Conservation (phyloP, 2,113 vertebrate genomes). For the Istiophorus platypterus region DNA sequence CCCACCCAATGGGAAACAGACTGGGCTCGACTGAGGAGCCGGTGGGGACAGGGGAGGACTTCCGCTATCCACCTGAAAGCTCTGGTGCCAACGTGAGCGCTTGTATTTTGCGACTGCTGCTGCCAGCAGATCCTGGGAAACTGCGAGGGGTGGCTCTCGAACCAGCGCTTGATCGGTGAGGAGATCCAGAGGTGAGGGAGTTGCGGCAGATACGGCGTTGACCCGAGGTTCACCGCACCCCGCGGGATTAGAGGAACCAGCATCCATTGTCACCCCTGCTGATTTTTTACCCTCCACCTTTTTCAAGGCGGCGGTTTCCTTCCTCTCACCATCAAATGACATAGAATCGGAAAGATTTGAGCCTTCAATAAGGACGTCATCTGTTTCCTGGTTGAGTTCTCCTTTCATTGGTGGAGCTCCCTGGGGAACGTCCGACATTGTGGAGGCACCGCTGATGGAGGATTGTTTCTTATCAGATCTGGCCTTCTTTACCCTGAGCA, state of each 20-base stretch:
- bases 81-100: conserved; percentile 36
- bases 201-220: background rate
- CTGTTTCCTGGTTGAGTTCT: conserved; percentile 66
- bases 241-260: conserved; percentile 56
- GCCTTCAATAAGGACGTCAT: conserved; percentile 80
- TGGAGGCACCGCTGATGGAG: background rate
- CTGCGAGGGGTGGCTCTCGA: background rate
- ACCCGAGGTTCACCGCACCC: conserved; percentile 35
- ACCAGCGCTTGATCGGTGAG: conserved; percentile 64
- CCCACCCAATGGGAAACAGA: conserved; percentile 27
- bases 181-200: conserved; percentile 41
- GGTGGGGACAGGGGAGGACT: conserved; percentile 70
- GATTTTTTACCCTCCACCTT: conserved; percentile 8
- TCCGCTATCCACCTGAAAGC: conserved; percentile 44
- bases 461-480: conserved; percentile 61
- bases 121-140: conserved; percentile 52
- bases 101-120: conserved; percentile 49
- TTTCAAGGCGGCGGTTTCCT: conserved; percentile 82
- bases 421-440: conserved; percentile 37
- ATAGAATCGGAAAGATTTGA: conserved; percentile 75
- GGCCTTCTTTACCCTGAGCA: conserved; percentile 58
- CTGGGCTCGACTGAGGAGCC: conserved; percentile 69
- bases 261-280: conserved; percentile 61
- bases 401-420: conserved; percentile 31
- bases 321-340: conserved; percentile 80